Evolutionary conservation across 2,797 vertebrate genomes (phyloP), one percentile per base, ranked within the genome.

Genomic region (Sebastes nivosus): DNA sequence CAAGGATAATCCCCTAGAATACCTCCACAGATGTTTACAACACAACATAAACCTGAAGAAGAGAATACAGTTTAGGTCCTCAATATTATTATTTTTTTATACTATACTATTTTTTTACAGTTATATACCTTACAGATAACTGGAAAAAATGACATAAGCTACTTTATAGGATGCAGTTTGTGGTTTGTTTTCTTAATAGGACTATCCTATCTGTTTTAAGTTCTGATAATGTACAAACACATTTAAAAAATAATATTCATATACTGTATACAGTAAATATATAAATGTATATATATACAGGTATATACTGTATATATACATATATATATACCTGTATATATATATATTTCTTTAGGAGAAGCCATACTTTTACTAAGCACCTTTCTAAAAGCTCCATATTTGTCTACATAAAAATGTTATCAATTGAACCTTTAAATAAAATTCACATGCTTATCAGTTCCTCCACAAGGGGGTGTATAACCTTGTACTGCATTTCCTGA

Each of bases 1-100:
- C 85, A 90, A 93, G 93, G 93, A 95, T 96, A 94, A 96, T 97
- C 95, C 93, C 90, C 88, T 93, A 82, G 88, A 95, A 93, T 93
- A 95, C 92, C 89, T 94, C 84, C 92, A 95, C 95, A 95, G 93
- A 93, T 94, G 94, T 95, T 93, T 89, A 86, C 87, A 72, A 87
- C 80, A 86, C 69, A 92, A 57, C 69, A 89, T 70, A 82, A 87
- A 91, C 32, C 32, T 12, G 22, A 71, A 71, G 55, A 81, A 72
- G 55, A 79, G 20, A 84, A 71, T 72, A 30, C 42, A 73, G 24
- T 80, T 77, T 69, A 11, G 9, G 16, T 69, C 14, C 24, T 58
- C 24, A 50, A 1, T 78, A 55, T 80, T 27, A 36, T 38, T 16
- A 14, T 61, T 61, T 8, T 24, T 4, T 75, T 70, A 14, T 36